phyloP scores from a whole-genome alignment of 2,888 invertebrate genomes.

The Nipponacmea schrenckii region DNA sequence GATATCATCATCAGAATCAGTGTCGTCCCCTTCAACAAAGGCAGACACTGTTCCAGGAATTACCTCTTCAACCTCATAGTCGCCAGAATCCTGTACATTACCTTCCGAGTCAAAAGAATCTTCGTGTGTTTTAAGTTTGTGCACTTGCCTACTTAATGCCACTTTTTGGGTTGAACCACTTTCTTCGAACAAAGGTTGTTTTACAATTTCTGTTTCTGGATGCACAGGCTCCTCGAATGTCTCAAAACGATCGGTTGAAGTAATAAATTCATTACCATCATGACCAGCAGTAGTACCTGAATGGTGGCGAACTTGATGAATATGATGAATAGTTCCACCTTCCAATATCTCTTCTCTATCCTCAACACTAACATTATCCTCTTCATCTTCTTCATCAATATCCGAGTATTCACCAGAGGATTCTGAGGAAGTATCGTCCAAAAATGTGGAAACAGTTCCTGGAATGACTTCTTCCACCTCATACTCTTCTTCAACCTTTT shows the following conservation, averaged over 20 bases:
- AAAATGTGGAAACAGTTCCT: slow-evolving; percentile 18
- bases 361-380: slow-evolving; percentile 41
- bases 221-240: slow-evolving; percentile 50
- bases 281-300: slow-evolving; percentile 42
- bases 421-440: slow-evolving; percentile 26
- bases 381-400: slow-evolving; percentile 23
- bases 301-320: slow-evolving; percentile 43
- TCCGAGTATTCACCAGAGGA: slow-evolving; percentile 38
- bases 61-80: slow-evolving; percentile 55
- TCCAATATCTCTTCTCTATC: slow-evolving; percentile 54
- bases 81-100: slow-evolving; percentile 36
- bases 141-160: slow-evolving; percentile 56
- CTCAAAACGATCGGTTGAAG: slow-evolving; percentile 37
- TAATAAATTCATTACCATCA: slow-evolving; percentile 39
- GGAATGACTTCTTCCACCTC: slow-evolving; percentile 24
- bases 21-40: slow-evolving; percentile 38
- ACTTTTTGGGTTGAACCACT: slow-evolving; percentile 54
- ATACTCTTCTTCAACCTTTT: slow-evolving; percentile 11
- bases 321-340: slow-evolving; percentile 57
- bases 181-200: slow-evolving; percentile 49
- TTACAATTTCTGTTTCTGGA: slow-evolving; percentile 49
- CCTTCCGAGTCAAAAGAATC: slow-evolving; percentile 50
- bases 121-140: slow-evolving; percentile 49
- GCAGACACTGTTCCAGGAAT: slow-evolving; percentile 57
- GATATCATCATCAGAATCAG: slow-evolving; percentile 31